Percentiles rank a stretch among this genome's conserved stretches.
These are phyloP conservation scores for Hippopotamyrus pictus DNA, from an alignment of 2,797 vertebrate species.

Conservation along the genomic window DNA sequence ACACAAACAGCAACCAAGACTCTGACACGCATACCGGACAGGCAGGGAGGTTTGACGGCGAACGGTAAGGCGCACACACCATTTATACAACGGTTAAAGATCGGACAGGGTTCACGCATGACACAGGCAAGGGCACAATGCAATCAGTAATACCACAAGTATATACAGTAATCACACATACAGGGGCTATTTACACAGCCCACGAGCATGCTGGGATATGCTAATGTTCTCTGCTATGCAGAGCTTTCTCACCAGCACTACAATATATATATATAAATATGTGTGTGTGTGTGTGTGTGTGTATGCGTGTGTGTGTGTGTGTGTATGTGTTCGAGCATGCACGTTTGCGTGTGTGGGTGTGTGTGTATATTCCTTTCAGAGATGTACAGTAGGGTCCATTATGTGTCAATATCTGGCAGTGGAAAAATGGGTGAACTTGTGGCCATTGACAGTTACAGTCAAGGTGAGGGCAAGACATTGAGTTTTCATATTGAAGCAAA, in stretches of 20 bases:
- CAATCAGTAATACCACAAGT: neutral
- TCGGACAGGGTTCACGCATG: neutral
- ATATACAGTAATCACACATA: neutral
- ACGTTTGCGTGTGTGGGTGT: neutral
- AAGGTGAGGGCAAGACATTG: neutral
- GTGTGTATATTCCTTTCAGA: neutral
- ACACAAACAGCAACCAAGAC: neutral
- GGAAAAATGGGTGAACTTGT: neutral
- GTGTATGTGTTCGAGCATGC: neutral
- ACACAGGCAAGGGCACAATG: neutral
- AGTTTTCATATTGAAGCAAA: neutral
- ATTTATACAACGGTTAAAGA: neutral
- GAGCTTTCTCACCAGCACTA: neutral
- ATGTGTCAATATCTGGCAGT: neutral
- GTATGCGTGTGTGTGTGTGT: neutral
- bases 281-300: neutral
- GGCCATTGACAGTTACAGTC: neutral
- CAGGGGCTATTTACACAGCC: neutral
- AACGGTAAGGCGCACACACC: neutral
- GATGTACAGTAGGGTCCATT: neutral
- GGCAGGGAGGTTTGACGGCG: neutral
- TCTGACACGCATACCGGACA: neutral
- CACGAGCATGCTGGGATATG: neutral
- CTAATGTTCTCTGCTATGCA: neutral
- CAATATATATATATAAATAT: neutral